Evolutionary conservation across 1,140 invertebrate genomes (phyloP).

Genomic region (Drosophila pruinosa): DNA sequence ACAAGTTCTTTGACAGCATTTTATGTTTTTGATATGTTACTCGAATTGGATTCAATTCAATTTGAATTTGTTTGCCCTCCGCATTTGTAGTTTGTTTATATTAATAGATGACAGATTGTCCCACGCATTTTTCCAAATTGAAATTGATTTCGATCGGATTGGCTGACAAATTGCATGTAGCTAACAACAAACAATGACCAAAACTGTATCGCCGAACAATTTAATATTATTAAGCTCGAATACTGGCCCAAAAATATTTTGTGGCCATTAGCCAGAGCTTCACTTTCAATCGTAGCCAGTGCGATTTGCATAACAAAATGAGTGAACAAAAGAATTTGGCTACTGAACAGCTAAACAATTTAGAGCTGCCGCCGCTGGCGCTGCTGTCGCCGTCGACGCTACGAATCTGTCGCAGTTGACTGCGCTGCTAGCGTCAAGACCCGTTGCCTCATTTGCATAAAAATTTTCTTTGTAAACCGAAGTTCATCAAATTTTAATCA

Average conservation of each 20-base stretch:
- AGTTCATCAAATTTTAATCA: slow-evolving; percentile 80
- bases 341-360: slow-evolving; percentile 73
- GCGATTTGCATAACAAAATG: slow-evolving; percentile 78
- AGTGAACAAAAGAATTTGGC: slow-evolving; percentile 73
- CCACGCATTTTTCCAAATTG: slow-evolving; percentile 40
- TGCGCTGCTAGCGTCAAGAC: slow-evolving; percentile 19
- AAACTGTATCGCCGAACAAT: slow-evolving; percentile 49
- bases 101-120: slow-evolving; percentile 37
- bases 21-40: slow-evolving; percentile 22
- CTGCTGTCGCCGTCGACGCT: slow-evolving; percentile 1
- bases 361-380: slow-evolving; percentile 58
- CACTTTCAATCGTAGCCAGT: slow-evolving; percentile 61
- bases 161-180: slow-evolving; percentile 71
- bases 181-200: slow-evolving; percentile 41
- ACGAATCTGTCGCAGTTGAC: slow-evolving; percentile 24
- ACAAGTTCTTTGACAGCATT: slow-evolving; percentile 33
- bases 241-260: slow-evolving; percentile 52
- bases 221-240: slow-evolving; percentile 74
- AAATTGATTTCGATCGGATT: slow-evolving; percentile 55
- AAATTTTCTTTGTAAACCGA: slow-evolving; percentile 69
- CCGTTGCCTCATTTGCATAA: slow-evolving; percentile 60
- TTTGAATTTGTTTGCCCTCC: slow-evolving; percentile 26
- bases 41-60: neutral
- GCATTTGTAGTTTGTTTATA: slow-evolving; percentile 22
- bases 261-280: slow-evolving; percentile 48